Evolutionary conservation across 2,797 vertebrate species (phyloP).

Genomic region (Gambusia yucatana): DNA sequence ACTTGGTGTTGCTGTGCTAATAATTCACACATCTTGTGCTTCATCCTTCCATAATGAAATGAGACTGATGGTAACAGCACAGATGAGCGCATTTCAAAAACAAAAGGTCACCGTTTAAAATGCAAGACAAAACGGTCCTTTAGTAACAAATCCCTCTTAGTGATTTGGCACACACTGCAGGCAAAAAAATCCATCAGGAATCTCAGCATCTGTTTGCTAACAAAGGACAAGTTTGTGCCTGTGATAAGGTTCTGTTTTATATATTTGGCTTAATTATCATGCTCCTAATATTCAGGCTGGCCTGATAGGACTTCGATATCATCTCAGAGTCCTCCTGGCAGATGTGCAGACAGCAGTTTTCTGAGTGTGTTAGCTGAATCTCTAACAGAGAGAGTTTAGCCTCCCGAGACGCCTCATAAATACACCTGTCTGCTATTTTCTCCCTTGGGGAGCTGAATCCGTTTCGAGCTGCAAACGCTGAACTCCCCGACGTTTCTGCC

Average conservation of each 20-base stretch:
- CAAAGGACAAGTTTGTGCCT: neutral
- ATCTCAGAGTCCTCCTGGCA: conserved; percentile 1
- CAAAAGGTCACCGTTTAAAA: neutral
- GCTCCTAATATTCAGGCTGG: conserved; percentile 9
- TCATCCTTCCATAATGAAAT: neutral
- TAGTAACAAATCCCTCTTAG: neutral
- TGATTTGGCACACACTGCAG: neutral
- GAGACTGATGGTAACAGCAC: neutral
- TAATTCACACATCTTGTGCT: neutral
- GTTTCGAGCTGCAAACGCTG: conserved; percentile 9
- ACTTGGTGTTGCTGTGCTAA: neutral
- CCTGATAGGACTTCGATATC: conserved; percentile 9
- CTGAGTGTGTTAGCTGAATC: conserved; percentile 19
- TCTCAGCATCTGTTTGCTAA: neutral
- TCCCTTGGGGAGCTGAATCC: conserved; percentile 2
- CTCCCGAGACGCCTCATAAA: conserved; percentile 32
- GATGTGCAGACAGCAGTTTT: conserved; percentile 7
- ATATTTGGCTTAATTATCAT: conserved; percentile 10
- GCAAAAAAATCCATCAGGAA: neutral
- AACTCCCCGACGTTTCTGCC: conserved; percentile 10
- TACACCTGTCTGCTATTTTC: conserved; percentile 25
- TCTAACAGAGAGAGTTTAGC: conserved; percentile 28
- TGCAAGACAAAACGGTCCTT: too few relatives aligned
- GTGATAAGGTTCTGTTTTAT: conserved; percentile 4
- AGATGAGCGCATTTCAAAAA: neutral